Evolutionary conservation across 2,888 invertebrate species (phyloP).

Genomic region (Candidula unifasciata): DNA sequence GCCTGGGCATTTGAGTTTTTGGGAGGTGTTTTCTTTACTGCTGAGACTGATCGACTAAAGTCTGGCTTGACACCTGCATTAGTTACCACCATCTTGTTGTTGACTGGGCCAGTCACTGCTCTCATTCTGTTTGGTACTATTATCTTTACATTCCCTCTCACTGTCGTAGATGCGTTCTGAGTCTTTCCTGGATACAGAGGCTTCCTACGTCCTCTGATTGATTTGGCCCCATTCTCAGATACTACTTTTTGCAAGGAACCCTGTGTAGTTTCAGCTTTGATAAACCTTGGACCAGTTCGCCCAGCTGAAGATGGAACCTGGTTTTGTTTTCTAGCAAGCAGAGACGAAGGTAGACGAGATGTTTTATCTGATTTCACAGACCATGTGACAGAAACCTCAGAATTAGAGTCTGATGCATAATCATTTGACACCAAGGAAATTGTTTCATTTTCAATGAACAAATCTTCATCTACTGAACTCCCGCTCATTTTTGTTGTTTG

Average conservation of each 20-base stretch:
- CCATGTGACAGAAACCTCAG: constrained; percentile 70
- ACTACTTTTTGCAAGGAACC: neutral
- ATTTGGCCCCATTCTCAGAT: constrained; percentile 55
- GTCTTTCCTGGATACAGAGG: constrained; percentile 60
- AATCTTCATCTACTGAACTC: constrained; percentile 79
- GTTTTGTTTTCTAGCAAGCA: constrained; percentile 58
- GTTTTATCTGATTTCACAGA: constrained; percentile 68
- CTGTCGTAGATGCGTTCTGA: neutral
- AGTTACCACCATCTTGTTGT: neutral
- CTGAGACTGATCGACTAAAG: neutral
- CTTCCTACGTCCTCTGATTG: constrained; percentile 66
- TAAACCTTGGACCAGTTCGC: constrained; percentile 13
- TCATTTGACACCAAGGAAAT: constrained; percentile 86
- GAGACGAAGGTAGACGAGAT: constrained; percentile 55
- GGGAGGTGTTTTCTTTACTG: constrained; percentile 18
- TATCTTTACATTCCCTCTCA: neutral
- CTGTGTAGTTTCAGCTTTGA: constrained; percentile 29
- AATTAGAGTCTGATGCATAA: constrained; percentile 83
- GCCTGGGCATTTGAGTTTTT: constrained; percentile 2
- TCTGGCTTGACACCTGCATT: neutral
- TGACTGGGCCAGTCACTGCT: neutral
- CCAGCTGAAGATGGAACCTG: constrained; percentile 52
- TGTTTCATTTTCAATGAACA: constrained; percentile 82
- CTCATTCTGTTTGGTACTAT: neutral
- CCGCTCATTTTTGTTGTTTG: constrained; percentile 72